phyloP scores from a whole-genome alignment of 2,888 invertebrate genomes.

The Thecophora atra region DNA sequence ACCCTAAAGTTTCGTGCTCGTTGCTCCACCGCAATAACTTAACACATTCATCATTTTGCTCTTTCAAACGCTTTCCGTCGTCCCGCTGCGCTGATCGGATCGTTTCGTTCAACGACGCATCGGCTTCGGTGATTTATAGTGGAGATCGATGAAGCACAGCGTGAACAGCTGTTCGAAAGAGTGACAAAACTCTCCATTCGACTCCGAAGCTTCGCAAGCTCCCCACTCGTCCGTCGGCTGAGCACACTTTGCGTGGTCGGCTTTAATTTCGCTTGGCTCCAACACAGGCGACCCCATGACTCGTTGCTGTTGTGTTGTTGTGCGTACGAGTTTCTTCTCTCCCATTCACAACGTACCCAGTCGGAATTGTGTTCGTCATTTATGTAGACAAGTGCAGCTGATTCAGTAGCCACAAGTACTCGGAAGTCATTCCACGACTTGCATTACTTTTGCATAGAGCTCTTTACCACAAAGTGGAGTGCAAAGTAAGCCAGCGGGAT shows the following conservation, averaged over 20 bases:
- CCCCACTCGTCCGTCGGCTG: background rate
- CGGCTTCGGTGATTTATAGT: slow-evolving; percentile 5
- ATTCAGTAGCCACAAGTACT: too few species aligned
- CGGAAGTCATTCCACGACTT: too few species aligned
- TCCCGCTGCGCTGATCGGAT: background rate
- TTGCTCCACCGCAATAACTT: too few species aligned
- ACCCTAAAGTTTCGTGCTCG: too few species aligned
- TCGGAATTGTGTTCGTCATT: background rate
- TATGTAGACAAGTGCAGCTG: background rate
- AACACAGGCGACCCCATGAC: too few species aligned
- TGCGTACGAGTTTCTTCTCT: background rate
- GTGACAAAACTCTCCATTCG: background rate
- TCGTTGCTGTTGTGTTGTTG: too few species aligned
- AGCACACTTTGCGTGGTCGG: background rate
- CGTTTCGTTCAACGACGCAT: background rate
- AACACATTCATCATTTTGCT: too few species aligned
- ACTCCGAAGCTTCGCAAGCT: background rate
- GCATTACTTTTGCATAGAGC: too few species aligned
- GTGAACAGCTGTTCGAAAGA: background rate
- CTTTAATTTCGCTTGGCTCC: background rate
- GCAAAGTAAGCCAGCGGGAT: too few species aligned
- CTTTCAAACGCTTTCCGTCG: too few species aligned
- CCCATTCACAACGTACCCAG: background rate
- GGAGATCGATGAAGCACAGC: background rate
- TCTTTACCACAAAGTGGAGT: too few species aligned